Evolutionary conservation across 2,113 vertebrate genomes (phyloP).

Genomic region (Apodemus sylvaticus): DNA sequence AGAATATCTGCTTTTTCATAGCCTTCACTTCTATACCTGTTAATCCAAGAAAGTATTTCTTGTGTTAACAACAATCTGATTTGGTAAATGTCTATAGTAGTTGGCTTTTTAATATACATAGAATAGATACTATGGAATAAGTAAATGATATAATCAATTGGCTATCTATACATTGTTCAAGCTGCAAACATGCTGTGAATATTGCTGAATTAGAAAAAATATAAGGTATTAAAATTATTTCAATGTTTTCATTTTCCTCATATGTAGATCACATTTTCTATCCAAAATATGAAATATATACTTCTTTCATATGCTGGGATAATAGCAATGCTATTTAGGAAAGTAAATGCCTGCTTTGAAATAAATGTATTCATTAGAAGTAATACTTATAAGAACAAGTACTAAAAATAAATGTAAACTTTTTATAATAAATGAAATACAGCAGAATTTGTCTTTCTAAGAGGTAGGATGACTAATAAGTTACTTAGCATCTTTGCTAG

Average conservation of each 20-base stretch:
- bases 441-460: neutral
- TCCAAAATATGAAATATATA: neutral
- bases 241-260: neutral
- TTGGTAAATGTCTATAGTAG: fast-evolving
- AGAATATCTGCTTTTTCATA: neutral
- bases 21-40: neutral
- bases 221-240: neutral
- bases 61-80: neutral
- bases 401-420: neutral
- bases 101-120: neutral
- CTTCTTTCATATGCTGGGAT: neutral
- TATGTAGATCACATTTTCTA: neutral
- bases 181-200: neutral
- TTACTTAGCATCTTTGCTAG: neutral
- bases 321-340: neutral
- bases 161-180: neutral
- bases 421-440: neutral
- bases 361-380: neutral
- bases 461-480: too few species aligned
- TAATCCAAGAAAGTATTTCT: neutral
- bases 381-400: neutral
- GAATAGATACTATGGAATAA: neutral
- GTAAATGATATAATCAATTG: neutral
- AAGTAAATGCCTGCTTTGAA: neutral
- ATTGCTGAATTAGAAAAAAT: neutral